These are phyloP conservation scores for Megalopta genalis DNA, from an alignment of 1,140 invertebrate species.

Conservation along the genomic window DNA sequence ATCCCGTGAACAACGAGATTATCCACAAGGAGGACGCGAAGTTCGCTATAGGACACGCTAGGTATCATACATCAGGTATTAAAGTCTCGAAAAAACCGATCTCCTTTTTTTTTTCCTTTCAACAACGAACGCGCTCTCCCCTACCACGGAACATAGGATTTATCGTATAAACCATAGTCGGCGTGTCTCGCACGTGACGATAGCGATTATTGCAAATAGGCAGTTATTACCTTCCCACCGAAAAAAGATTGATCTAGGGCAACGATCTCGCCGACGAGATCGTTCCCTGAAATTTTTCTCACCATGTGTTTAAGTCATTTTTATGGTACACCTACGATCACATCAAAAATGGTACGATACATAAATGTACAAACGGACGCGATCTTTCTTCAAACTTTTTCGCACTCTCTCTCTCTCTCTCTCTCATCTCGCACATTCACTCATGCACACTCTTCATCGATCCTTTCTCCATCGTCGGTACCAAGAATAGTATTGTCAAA, in stretches of 20 bases:
- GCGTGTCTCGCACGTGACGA: slow-evolving; percentile 28
- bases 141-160: slow-evolving; percentile 12
- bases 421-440: background rate
- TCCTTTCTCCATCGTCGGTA: slow-evolving; percentile 42
- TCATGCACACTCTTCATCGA: slow-evolving; percentile 39
- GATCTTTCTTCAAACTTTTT: slow-evolving; percentile 19
- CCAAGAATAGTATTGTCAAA: slow-evolving; percentile 74
- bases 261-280: background rate
- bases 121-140: slow-evolving; percentile 7
- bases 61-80: slow-evolving; percentile 35
- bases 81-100: slow-evolving; percentile 20
- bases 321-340: slow-evolving; percentile 57
- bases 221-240: slow-evolving; percentile 5
- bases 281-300: background rate
- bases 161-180: slow-evolving; percentile 22
- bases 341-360: slow-evolving; percentile 59
- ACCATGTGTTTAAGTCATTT: slow-evolving; percentile 11
- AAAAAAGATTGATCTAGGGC: background rate
- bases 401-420: too few relatives aligned
- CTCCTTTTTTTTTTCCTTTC: background rate
- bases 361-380: slow-evolving; percentile 70
- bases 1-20: slow-evolving; percentile 10
- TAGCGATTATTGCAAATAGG: slow-evolving; percentile 52
- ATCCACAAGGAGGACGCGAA: background rate
- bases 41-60: background rate